A percentile compares a stretch with the other conserved stretches of the same genome.
These are phyloP conservation scores for Botia almorhae DNA, from an alignment of 2,797 vertebrate species.

Conservation along the genomic window DNA sequence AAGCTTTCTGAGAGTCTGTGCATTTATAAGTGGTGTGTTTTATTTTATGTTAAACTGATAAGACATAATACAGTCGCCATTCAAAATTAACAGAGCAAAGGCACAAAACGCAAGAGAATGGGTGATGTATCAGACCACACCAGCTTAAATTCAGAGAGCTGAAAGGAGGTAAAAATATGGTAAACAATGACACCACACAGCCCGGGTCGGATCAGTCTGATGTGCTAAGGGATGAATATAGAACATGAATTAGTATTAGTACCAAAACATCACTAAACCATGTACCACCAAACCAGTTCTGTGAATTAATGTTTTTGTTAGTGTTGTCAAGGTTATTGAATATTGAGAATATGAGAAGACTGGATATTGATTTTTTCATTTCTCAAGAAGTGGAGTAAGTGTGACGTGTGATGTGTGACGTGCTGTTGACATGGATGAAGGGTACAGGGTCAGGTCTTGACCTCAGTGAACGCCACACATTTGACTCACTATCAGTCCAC, in stretches of 20 bases:
- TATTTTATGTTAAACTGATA: conserved; percentile 11
- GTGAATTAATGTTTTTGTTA: not conserved
- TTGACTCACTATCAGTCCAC: not conserved
- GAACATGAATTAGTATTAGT: too few relatives aligned
- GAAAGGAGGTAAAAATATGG: not conserved
- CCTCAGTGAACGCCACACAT: not conserved
- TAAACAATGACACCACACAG: conserved; percentile 9
- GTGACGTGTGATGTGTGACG: conserved; percentile 30
- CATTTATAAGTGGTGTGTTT: conserved; percentile 25
- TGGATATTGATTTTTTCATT: not conserved
- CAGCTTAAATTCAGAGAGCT: conserved; percentile 1
- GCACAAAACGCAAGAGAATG: not conserved
- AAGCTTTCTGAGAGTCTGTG: conserved; percentile 27
- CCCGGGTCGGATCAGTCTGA: too few relatives aligned
- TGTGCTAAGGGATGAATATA: too few relatives aligned
- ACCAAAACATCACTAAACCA: too few relatives aligned
- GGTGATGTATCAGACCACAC: not conserved
- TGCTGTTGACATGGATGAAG: not conserved
- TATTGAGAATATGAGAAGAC: not conserved
- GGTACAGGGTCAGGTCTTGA: not conserved
- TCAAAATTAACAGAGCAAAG: not conserved
- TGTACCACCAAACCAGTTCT: too few relatives aligned
- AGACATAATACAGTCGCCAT: not conserved
- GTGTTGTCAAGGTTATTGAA: not conserved
- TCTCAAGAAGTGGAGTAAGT: not conserved